Conservation (phyloP, 1,140 invertebrate species). For the Cydia pomonella region DNA sequence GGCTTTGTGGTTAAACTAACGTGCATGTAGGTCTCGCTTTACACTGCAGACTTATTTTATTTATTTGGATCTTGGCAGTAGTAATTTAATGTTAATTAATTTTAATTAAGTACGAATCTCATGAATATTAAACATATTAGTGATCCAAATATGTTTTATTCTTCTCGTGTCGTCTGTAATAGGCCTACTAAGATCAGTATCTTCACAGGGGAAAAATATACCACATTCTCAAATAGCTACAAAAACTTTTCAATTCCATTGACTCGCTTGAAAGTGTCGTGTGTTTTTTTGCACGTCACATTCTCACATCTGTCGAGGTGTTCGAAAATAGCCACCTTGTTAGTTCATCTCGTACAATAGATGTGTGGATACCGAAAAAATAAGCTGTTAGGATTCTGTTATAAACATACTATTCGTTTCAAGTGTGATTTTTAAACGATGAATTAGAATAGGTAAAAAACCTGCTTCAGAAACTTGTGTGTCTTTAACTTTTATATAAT, state of each 20-base stretch:
- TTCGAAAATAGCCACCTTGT: slow-evolving; percentile 24
- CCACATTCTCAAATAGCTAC: slow-evolving; percentile 14
- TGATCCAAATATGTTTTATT: slow-evolving; percentile 3
- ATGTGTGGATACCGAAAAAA: not conserved
- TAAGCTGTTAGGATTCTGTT: not conserved
- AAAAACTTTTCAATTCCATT: slow-evolving; percentile 10
- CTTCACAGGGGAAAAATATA: not conserved
- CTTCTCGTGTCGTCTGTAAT: not conserved
- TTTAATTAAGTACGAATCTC: slow-evolving; percentile 19
- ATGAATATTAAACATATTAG: slow-evolving; percentile 7
- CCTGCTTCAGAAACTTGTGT: not conserved
- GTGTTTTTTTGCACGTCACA: slow-evolving; percentile 22
- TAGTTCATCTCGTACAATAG: not conserved
- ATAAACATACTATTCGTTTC: not conserved
- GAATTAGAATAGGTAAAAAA: not conserved
- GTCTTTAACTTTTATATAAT: too few species aligned
- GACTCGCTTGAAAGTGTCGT: slow-evolving; percentile 22
- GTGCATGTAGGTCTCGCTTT: not conserved
- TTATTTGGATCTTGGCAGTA: not conserved
- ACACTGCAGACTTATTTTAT: not conserved
- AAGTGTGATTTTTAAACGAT: not conserved
- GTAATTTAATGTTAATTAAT: slow-evolving; percentile 1
- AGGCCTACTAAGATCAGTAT: not conserved
- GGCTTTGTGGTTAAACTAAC: not conserved
- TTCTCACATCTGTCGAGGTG: slow-evolving; percentile 26